Base-by-base conservation (phyloP, 2,888 invertebrate genomes). In the Nephrotoma flavescens region DNA sequence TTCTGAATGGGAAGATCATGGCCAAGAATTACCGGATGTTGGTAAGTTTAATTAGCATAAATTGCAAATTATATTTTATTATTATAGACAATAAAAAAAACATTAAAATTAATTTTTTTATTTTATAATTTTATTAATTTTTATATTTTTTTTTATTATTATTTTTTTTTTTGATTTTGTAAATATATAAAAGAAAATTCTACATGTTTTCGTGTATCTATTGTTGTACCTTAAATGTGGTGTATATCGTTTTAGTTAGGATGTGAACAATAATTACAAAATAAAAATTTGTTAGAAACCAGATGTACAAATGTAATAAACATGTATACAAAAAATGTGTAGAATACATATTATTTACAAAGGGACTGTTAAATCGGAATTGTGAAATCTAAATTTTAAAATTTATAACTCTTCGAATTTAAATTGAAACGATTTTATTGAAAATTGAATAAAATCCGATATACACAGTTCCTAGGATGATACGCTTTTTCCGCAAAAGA, bases 1-100 rank as follows among this genome's bases (percentile, higher is more conserved):
- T 90, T 93, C 92, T 89, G 92, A 92, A 92, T 93, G 92, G 92
- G 92, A 92, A 91, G 92, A 92, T 93, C 93, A 93, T 93, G 94
- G 93, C 93, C 88, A 88, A 87, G 92, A 92, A 89, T 92, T 92
- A 89, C 92, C 92, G 89, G 92, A 93, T 90, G 92, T 93, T 90
- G 93, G 94, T 94, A 91, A 93, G 93, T 92, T 44, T 19, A 44
- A 44, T 44, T 85, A 85, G n/a, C 15, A 47, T 47, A 83, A 42
- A 83, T 15, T 57, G 52, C 15, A 71, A 31, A 71, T 15, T 52
- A 52, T 15, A 15, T 52, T 52, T 31, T 31, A 71, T 31, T 31
- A 71, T 9, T 9, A 31, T 31, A 31, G 31, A 71, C 19, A 31
- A 31, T 31, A 31, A 71, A 71, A 71, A 31, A 19, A 71, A 9